Evolutionary conservation across 2,888 invertebrate species (phyloP).

Genomic region (Antheraea assamensis): DNA sequence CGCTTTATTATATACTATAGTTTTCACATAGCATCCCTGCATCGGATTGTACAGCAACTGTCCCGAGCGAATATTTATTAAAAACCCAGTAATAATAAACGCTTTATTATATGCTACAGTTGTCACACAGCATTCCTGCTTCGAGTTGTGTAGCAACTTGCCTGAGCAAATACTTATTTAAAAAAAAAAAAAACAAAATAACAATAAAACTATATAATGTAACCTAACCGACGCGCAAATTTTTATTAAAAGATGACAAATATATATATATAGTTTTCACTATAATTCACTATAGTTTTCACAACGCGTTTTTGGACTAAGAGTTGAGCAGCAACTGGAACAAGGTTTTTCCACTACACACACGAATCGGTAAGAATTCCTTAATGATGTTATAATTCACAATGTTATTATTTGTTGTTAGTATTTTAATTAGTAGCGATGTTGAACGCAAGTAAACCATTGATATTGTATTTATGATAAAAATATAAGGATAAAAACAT

Average conservation of each 20-base stretch:
- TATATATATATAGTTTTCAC: neutral
- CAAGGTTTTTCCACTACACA: neutral
- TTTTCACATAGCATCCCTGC: too few species aligned
- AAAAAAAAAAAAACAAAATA: too few species aligned
- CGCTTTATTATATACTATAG: too few species aligned
- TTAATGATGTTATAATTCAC: neutral
- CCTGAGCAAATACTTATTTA: too few species aligned
- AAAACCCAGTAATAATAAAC: neutral
- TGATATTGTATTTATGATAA: neutral
- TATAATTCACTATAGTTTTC: neutral
- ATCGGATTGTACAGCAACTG: too few species aligned
- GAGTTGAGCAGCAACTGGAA: neutral
- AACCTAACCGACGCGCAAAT: too few species aligned
- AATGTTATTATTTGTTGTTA: neutral
- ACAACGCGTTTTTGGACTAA: neutral
- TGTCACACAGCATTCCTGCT: neutral
- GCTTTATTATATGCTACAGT: neutral
- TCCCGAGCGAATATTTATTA: too few species aligned
- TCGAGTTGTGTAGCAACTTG: neutral
- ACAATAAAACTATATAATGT: too few species aligned
- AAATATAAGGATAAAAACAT: conserved; percentile 2
- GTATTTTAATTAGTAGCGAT: neutral
- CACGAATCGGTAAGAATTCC: neutral
- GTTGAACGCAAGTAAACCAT: conserved; percentile 1
- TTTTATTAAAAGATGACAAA: neutral